phyloP scores from a whole-genome alignment of 2,888 invertebrate species.

The Thereva unica region DNA sequence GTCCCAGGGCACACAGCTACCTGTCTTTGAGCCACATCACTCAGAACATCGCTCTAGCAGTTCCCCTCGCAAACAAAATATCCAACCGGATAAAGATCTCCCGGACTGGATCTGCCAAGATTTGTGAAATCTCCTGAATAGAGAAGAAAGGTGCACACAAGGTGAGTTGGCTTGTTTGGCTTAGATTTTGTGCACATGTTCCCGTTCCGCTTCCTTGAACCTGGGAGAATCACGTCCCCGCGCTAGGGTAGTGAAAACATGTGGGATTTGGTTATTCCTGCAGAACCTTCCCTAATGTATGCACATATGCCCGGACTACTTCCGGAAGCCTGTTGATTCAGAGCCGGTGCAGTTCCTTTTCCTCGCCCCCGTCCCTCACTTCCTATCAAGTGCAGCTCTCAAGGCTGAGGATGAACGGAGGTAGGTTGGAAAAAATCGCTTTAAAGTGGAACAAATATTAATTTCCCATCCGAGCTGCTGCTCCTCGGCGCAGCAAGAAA shows the following conservation, averaged over 20 bases:
- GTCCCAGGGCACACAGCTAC: conserved; percentile 16
- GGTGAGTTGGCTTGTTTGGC: not conserved
- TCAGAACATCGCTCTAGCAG: not conserved
- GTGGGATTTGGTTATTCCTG: conserved; percentile 19
- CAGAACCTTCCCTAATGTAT: conserved; percentile 26
- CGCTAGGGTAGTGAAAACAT: conserved; percentile 31
- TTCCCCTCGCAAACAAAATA: conserved; percentile 16
- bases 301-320: conserved; percentile 34
- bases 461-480: too few species aligned
- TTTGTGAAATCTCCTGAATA: conserved; percentile 27
- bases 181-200: not conserved
- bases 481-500: too few species aligned
- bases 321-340: conserved; percentile 41
- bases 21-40: conserved; percentile 24
- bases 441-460: too few species aligned
- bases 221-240: not conserved
- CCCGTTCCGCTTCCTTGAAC: conserved; percentile 5
- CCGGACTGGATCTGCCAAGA: conserved; percentile 28
- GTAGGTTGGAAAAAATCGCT: not conserved
- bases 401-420: not conserved
- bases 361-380: conserved; percentile 8
- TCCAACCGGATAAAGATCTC: conserved; percentile 3
- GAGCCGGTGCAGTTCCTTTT: conserved; percentile 20
- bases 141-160: conserved; percentile 11
- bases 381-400: conserved; percentile 14